Percentiles rank a stretch among this genome's conserved stretches.
phyloP scores from a whole-genome alignment of 2,113 vertebrate species.

The Mustela lutreola region DNA sequence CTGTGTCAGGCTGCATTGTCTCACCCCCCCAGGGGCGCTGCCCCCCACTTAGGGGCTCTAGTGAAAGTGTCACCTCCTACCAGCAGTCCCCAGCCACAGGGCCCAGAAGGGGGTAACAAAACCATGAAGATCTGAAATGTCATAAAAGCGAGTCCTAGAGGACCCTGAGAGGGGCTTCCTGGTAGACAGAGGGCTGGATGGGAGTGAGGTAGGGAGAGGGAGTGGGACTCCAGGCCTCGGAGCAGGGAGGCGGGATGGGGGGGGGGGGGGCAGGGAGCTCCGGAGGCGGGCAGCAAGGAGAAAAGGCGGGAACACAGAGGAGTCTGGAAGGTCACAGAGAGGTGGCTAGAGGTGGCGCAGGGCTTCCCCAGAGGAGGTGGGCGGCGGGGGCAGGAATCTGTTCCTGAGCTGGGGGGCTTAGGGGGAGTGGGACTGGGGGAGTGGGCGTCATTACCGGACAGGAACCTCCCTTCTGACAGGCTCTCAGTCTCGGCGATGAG shows the following conservation, averaged over 20 bases:
- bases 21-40: no score
- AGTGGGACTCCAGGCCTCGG: not conserved
- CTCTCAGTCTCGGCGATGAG: not conserved
- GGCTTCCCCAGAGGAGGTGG: not conserved
- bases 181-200: not conserved
- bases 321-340: not conserved
- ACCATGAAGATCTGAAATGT: not conserved
- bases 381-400: fast-evolving
- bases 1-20: not conserved
- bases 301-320: not conserved
- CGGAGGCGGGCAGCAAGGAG: not conserved
- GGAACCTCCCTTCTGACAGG: no score
- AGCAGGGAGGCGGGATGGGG: not conserved
- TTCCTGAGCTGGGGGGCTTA: not conserved
- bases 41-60: not conserved
- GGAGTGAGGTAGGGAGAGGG: no score
- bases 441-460: not conserved
- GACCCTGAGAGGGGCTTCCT: not conserved
- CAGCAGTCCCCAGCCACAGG: not conserved
- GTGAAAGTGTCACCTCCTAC: not conserved
- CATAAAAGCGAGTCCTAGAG: not conserved
- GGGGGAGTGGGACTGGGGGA: no score
- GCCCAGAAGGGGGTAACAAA: not conserved
- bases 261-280: no score
- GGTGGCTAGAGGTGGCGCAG: no score